Percentiles rank a stretch among this genome's conserved stretches.
phyloP scores from a whole-genome alignment of 1,140 invertebrate genomes.

The Diabrotica virgifera region DNA sequence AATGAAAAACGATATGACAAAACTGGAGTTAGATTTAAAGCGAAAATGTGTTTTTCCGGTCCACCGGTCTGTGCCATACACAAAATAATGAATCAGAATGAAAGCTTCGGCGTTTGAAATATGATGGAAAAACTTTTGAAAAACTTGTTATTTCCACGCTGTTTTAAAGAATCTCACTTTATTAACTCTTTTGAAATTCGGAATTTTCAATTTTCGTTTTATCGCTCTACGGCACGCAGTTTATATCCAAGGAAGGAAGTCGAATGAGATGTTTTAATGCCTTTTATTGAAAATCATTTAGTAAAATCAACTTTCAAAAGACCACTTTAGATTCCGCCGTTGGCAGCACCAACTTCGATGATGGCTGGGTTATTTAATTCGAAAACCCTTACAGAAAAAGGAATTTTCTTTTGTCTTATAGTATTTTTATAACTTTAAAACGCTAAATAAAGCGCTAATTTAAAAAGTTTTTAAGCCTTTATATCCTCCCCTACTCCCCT shows the following conservation, averaged over 20 bases:
- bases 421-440: too few relatives aligned
- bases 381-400: too few relatives aligned
- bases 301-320: neutral
- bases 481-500: too few relatives aligned
- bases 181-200: conserved; percentile 39
- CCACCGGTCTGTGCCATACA: conserved; percentile 10
- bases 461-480: too few relatives aligned
- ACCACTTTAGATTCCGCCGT: neutral
- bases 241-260: neutral
- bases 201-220: conserved; percentile 43
- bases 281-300: neutral
- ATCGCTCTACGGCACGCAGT: conserved; percentile 20
- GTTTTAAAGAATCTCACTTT: conserved; percentile 23
- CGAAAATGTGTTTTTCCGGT: conserved; percentile 24
- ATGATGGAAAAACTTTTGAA: conserved; percentile 34
- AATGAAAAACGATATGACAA: conserved; percentile 7
- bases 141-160: conserved; percentile 23
- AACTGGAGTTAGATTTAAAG: conserved; percentile 16
- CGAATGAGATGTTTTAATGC: neutral
- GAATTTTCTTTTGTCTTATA: too few relatives aligned
- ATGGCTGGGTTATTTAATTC: too few relatives aligned
- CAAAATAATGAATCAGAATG: conserved; percentile 29
- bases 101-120: conserved; percentile 29
- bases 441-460: too few relatives aligned
- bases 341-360: neutral